Percentiles rank a stretch among this genome's conserved stretches.
Evolutionary conservation across 2,113 vertebrate genomes (phyloP).

Genomic region (Odontophorus gujanensis): DNA sequence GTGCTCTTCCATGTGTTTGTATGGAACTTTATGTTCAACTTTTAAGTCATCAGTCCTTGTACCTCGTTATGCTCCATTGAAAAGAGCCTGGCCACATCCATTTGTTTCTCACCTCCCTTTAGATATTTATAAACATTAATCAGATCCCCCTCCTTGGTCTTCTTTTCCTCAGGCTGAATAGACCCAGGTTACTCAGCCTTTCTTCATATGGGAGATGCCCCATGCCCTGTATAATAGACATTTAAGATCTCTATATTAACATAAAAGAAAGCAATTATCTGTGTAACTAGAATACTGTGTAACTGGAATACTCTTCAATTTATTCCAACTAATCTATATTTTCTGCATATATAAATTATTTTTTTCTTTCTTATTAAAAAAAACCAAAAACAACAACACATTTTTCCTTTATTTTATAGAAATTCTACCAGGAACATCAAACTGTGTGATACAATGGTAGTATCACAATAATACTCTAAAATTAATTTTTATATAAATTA

Average conservation of each 20-base stretch:
- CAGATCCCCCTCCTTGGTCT: no score
- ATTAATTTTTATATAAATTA: neutral
- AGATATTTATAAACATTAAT: no score
- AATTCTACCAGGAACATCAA: neutral
- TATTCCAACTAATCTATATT: neutral
- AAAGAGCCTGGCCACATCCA: no score
- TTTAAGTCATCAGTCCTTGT: no score
- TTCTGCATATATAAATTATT: neutral
- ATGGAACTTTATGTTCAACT: no score
- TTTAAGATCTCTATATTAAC: neutral
- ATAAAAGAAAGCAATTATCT: neutral
- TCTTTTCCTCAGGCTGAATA: no score
- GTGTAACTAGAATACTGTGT: neutral
- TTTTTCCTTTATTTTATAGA: neutral
- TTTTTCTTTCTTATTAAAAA: neutral
- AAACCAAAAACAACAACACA: accelerated
- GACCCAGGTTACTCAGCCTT: no score
- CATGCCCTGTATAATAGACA: no score
- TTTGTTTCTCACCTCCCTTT: no score
- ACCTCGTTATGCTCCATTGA: no score
- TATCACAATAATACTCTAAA: neutral
- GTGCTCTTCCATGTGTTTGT: neutral
- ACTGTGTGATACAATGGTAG: neutral
- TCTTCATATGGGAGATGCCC: no score
- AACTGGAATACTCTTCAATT: neutral